Base-by-base conservation (phyloP, 2,113 vertebrate genomes). In the Heterotilapia buettikoferi region DNA sequence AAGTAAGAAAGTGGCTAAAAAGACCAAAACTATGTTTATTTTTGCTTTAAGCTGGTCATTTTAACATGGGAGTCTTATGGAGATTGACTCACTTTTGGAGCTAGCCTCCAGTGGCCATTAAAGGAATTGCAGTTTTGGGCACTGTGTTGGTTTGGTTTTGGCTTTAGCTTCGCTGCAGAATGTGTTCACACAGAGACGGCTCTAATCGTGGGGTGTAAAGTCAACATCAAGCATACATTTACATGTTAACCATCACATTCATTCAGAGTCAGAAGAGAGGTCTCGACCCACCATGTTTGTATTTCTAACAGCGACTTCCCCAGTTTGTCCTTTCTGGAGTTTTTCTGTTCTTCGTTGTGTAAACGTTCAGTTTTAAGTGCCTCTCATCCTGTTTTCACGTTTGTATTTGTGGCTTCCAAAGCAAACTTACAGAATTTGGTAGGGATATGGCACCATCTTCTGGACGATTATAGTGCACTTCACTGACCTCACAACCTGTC, bases 291-390 rank as follows among this genome's bases (percentile, higher is more conserved):
- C 26, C 73, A 8, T 26, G 24, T n/a, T 56, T n/a, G 31, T 29
- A 53, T 80, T 47, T 63, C 14, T n/a, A 24, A 21, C 4, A 13
- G 6, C 24, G 16, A 26, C 24, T 9, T 2, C 45, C 68, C n/a
- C 53, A 29, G 9, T 52, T 79, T 47, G 24, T 40, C 36, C 66
- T n/a, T 71, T 54, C 7, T 45, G 29, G 45, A 38, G 38, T 12
- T 66, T 86, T 54, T 85, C 59, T 84, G 10, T 21, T 85, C 26
- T 31, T 21, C 1, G 29, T 45, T 38, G 14, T 80, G 63, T 84
- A 86, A 47, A 24, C 10, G 80, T 91, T 88, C 84, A 90, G 88
- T 92, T 86, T 87, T n/a, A 95, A 96, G 95, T 95, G 95, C 95
- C 95, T 95, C 84, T 86, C 50, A 89, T 84, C 53, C 84, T 50